phyloP scores from a whole-genome alignment of 1,140 invertebrate genomes.

The Bombus picipes region DNA sequence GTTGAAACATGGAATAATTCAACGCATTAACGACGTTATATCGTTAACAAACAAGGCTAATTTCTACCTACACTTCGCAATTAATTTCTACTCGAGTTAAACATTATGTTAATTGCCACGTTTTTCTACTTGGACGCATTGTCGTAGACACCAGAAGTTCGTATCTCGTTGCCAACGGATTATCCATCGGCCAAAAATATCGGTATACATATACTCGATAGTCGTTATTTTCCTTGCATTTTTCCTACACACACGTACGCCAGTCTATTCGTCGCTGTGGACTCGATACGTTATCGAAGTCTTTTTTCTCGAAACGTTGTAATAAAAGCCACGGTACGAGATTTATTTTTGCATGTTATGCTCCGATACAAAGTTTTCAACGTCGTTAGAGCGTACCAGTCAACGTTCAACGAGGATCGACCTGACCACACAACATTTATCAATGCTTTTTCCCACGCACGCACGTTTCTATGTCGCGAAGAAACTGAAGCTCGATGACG shows the following conservation, averaged over 20 bases:
- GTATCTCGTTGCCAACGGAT: no score
- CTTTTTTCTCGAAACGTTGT: not conserved
- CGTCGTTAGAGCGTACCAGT: no score
- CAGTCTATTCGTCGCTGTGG: not conserved
- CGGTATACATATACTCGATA: no score
- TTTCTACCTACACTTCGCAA: not conserved
- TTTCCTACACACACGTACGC: not conserved
- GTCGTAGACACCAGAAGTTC: no score
- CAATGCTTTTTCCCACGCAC: not conserved
- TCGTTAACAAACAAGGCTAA: not conserved
- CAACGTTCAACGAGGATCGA: not conserved
- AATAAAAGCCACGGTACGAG: not conserved
- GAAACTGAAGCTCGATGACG: not conserved
- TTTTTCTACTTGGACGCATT: no score
- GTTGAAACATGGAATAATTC: not conserved
- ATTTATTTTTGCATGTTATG: not conserved
- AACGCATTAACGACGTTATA: no score
- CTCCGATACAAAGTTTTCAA: not conserved
- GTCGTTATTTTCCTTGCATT: not conserved
- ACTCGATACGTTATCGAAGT: slow-evolving; percentile 5
- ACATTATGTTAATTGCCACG: not conserved
- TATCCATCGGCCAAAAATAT: no score
- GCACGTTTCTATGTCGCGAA: not conserved
- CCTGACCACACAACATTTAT: not conserved
- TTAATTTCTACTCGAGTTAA: not conserved